These are phyloP conservation scores for Neotoxoptera formosana DNA, from an alignment of 1,140 invertebrate genomes.

Conservation along the genomic window DNA sequence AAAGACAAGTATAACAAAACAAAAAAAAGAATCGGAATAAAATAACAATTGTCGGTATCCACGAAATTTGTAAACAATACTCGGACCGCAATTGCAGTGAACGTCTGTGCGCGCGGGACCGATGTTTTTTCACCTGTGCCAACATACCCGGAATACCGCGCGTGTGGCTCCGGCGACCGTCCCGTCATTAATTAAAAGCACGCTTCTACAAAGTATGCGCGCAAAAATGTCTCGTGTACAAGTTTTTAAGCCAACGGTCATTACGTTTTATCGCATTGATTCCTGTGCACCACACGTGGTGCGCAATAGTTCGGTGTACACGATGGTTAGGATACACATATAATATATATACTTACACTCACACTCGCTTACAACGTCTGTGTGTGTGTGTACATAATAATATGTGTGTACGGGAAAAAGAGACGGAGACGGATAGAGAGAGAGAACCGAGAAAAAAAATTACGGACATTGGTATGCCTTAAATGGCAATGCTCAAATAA, in stretches of 20 bases:
- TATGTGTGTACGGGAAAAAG: not conserved
- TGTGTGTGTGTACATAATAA: not conserved
- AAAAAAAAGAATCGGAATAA: conserved; percentile 35
- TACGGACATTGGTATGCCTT: conserved; percentile 47
- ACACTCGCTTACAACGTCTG: not conserved
- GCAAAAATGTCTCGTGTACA: conserved; percentile 36
- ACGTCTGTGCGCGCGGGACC: conserved; percentile 35
- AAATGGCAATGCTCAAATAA: conserved; percentile 45
- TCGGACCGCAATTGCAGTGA: not conserved
- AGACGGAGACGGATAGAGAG: not conserved
- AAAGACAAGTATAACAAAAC: not conserved
- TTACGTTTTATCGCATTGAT: conserved; percentile 30
- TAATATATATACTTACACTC: not conserved
- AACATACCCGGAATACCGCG: conserved; percentile 53
- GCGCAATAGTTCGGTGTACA: not conserved
- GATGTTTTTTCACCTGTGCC: conserved; percentile 54
- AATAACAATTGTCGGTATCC: conserved; percentile 55
- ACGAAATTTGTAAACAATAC: conserved; percentile 57
- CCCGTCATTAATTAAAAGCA: conserved; percentile 55
- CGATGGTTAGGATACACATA: too few relatives aligned
- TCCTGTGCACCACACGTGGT: not conserved
- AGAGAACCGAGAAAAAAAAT: conserved; percentile 10
- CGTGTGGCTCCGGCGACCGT: conserved; percentile 15
- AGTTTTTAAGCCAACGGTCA: conserved; percentile 12
- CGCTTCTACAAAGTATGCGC: conserved; percentile 44